Evolutionary conservation across 2,797 vertebrate genomes (phyloP), one percentile per base, ranked within the genome.

Genomic region (Tadarida brasiliensis): DNA sequence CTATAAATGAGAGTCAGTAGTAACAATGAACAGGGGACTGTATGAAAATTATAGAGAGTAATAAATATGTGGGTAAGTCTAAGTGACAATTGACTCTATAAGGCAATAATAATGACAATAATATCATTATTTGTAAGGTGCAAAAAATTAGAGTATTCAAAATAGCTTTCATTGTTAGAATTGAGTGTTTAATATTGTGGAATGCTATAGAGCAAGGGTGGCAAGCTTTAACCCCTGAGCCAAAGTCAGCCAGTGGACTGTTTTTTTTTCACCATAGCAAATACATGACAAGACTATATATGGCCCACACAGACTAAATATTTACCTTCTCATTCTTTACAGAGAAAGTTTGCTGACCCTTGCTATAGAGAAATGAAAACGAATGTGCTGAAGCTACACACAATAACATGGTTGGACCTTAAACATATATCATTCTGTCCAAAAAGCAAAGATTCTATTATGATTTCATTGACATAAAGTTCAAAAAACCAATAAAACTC

Each of bases 61-160:
- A 63, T 44, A 85, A 67, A 59, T 81, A 63, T 44, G 35, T 47
- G 3, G 8, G 9, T 76, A 83, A 91, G 77, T 88, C 20, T 73
- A 59, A 35, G 15, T 71, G 28, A 74, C 5, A 35, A 19, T 6
- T 67, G 68, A 91, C 15, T 78, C 9, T 57, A 30, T 54, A 68
- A 90, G 6, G 16, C 2, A 78, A 8, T 47, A 68, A 65, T 57
- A 44, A 44, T 71, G 14, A 84, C 0, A 67, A 68, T 59, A 61
- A 81, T 77, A 63, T n/a, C 89, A 91, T 82, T 65, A 80, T 82
- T 73, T 63, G 3, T 81, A 81, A 82, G 30, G 44, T 87, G 8
- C 2, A 65, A 81, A 47, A 80, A 92, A 33, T 51, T 1, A 88
- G 24, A 30, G 33, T 30, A 82, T 35, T 68, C 6, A 67, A 78